A percentile compares a stretch with the other conserved stretches of the same genome.
Conservation (phyloP, 2,888 invertebrate species). For the Chymomyza fuscimana region DNA sequence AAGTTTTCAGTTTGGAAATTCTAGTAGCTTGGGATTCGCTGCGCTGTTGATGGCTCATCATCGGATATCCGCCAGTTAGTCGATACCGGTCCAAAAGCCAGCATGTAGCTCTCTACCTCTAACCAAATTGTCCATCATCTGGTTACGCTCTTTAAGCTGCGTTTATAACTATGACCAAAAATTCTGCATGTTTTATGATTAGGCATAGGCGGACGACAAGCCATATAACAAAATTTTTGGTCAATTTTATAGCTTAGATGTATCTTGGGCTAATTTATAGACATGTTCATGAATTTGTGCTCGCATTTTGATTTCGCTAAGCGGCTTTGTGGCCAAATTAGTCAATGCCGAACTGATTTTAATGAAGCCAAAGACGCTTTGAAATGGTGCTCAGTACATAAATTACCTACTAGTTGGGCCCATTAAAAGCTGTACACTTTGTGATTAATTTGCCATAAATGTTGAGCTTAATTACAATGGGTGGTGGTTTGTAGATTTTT, state of each 20-base stretch:
- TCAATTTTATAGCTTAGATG: background rate
- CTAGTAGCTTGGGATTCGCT: conserved; percentile 57
- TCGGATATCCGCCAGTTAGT: conserved; percentile 52
- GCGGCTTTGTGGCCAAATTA: conserved; percentile 31
- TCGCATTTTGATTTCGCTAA: conserved; percentile 29
- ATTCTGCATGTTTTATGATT: background rate
- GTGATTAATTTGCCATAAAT: conserved; percentile 61
- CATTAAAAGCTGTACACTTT: background rate
- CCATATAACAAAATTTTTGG: background rate
- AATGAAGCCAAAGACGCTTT: conserved; percentile 46
- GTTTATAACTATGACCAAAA: conserved; percentile 38
- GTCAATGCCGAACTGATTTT: conserved; percentile 49
- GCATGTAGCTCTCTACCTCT: background rate
- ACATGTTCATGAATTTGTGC: conserved; percentile 18
- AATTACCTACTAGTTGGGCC: background rate
- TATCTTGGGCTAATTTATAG: conserved; percentile 3
- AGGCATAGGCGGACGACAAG: background rate
- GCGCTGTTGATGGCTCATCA: background rate
- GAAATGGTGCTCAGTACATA: conserved; percentile 26
- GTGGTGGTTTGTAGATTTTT: conserved; percentile 14
- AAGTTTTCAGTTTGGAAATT: conserved; percentile 47
- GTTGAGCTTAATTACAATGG: conserved; percentile 28
- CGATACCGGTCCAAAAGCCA: conserved; percentile 32
- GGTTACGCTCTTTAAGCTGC: too few species aligned
- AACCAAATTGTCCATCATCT: background rate